Conservation (phyloP, 2,888 invertebrate genomes). For the Caenorhabditis japonica region DNA sequence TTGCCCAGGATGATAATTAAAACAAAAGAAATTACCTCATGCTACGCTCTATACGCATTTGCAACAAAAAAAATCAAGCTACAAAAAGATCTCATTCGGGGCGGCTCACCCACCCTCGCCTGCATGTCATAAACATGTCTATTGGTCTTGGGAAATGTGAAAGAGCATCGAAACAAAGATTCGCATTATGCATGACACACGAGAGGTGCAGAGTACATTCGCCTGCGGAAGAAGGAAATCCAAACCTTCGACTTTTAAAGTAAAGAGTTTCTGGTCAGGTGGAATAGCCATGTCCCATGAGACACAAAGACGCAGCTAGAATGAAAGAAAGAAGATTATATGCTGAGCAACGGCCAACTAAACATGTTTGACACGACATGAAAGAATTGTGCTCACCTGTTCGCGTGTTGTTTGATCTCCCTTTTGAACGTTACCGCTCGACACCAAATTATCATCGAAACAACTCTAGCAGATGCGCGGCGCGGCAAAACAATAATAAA, state of each 20-base stretch:
- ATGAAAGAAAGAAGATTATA: no score
- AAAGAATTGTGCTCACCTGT: no score
- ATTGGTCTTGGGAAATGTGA: neutral
- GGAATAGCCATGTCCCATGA: neutral
- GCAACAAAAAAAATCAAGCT: neutral
- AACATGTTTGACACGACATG: no score
- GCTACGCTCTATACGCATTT: no score
- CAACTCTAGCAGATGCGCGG: constrained; percentile 25
- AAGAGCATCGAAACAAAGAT: constrained; percentile 51
- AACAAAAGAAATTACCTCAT: no score
- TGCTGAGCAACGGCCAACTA: no score
- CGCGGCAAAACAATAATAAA: constrained; percentile 34
- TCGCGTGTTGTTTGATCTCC: no score
- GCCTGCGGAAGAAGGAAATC: constrained; percentile 12
- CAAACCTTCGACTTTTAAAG: constrained; percentile 26
- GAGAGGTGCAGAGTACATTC: constrained; percentile 39
- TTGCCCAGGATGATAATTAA: no score
- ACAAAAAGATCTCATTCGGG: neutral
- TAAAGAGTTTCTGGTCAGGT: neutral
- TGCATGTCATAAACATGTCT: neutral
- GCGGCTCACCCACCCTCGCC: no score
- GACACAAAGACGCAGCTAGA: no score
- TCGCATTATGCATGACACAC: constrained; percentile 43
- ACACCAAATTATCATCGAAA: constrained; percentile 25
- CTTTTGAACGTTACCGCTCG: neutral